Evolutionary conservation across 2,113 vertebrate species (phyloP), one percentile per base, ranked within the genome.

Genomic region (Zosterops pallidus): DNA sequence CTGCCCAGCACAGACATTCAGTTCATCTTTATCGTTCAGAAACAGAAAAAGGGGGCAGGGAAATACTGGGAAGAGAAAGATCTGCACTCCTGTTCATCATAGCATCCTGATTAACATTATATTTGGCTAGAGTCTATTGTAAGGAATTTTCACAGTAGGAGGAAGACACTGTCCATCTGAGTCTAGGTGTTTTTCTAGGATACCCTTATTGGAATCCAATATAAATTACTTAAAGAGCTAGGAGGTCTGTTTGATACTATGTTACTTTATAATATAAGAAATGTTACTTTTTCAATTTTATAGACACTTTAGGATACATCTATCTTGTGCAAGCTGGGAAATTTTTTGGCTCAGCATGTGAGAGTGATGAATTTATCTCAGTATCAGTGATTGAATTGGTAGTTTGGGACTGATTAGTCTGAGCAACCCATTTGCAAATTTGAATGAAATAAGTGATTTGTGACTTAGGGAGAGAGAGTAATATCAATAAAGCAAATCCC

Each of bases 361-460:
- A 92, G 18, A 49, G 37, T 39, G 62, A 92, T 13, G 9, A 83
- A n/a, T 91, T 93, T 90, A 91, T 83, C 59, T 67, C 65, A 65
- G n/a, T 75, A 86, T 78, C 83, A 74, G 2, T 69, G 62, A 94
- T 53, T 90, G 62, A 86, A 95, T 47, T 86, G 89, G 46, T 79
- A 88, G n/a, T 90, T 97, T 96, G 71, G 39, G 74, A 89, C 50
- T 91, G 76, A 90, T 94, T 83, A 67, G 22, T 85, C 56, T 82
- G 37, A 77, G 49, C 35, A 85, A 74, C 67, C 9, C 5, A 0
- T 83, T 85, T 79, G 44, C 70, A 90, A 75, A 87, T 96, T 72
- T 83, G 86, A 95, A 83, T 47, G 14, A 86, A 96, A 72, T 78
- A 96, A 95, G 42, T 87, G 59, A 96, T 94, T 96, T 93, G 82